Conservation (phyloP, 2,113 vertebrate genomes). For the Hippocampus abdominalis region DNA sequence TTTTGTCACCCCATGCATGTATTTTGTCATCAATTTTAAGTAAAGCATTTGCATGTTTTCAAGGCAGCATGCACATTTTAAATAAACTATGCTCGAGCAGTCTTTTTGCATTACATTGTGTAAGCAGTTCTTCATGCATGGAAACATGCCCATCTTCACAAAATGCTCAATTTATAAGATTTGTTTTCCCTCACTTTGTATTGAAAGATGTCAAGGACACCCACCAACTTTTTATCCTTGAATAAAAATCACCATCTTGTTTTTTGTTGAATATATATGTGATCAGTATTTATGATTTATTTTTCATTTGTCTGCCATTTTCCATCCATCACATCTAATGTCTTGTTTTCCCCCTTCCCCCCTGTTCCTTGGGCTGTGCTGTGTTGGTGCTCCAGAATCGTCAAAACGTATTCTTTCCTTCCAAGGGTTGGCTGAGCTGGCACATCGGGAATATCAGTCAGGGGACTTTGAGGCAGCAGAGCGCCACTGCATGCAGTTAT, state of each 20-base stretch:
- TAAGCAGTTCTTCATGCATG: background rate
- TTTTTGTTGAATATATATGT: conserved; percentile 10
- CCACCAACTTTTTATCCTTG: background rate
- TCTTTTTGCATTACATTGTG: background rate
- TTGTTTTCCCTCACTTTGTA: background rate
- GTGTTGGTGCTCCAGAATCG: conserved; percentile 98
- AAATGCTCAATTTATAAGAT: background rate
- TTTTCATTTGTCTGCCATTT: conserved; percentile 70
- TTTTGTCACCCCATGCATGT: conserved; percentile 8
- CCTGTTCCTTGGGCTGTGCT: conserved; percentile 79
- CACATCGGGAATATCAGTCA: conserved; percentile 98
- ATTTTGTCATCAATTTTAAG: background rate
- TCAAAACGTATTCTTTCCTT: conserved; percentile 99
- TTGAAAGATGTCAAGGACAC: background rate
- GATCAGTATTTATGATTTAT: conserved; percentile 22
- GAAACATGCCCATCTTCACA: background rate
- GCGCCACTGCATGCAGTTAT: conserved; percentile 99
- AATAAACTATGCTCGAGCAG: background rate
- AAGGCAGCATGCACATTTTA: background rate
- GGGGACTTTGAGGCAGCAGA: conserved; percentile 98
- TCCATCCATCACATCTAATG: conserved; percentile 88
- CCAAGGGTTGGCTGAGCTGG: conserved; percentile 99
- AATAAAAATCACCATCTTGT: background rate
- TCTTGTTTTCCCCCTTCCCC: conserved; percentile 84
- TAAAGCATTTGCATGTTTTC: background rate